These are phyloP conservation scores for Mesoligia furuncula DNA, from an alignment of 2,888 invertebrate genomes.

Conservation along the genomic window DNA sequence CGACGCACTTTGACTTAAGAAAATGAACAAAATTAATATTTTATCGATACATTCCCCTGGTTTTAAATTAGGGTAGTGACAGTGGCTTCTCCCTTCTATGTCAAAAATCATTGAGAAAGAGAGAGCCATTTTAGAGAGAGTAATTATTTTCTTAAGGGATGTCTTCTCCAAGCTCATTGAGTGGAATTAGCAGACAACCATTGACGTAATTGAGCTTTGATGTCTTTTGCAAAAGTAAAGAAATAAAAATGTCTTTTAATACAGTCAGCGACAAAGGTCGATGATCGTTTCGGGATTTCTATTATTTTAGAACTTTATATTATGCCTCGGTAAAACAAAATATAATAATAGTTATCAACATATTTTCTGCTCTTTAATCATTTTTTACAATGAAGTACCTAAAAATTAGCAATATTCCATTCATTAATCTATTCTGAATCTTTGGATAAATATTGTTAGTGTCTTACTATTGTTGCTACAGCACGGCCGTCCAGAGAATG, in stretches of 20 bases:
- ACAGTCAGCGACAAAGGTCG: not conserved
- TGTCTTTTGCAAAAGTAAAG: not conserved
- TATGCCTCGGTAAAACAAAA: not conserved
- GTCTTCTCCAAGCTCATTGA: not conserved
- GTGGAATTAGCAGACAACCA: constrained; percentile 1
- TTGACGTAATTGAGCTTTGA: not conserved
- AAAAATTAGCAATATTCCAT: not conserved
- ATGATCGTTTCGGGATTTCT: not conserved
- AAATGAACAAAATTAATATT: constrained; percentile 34
- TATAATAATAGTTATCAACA: not conserved
- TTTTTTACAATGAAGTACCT: not conserved
- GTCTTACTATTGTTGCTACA: not conserved
- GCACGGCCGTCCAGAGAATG: too few species aligned
- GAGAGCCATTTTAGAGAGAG: not conserved
- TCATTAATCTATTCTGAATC: not conserved
- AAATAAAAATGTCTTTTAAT: not conserved
- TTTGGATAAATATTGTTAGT: not conserved
- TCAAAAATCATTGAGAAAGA: not conserved
- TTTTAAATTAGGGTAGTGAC: constrained; percentile 16
- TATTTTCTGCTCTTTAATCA: not conserved
- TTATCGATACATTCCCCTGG: constrained; percentile 24
- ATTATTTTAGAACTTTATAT: not conserved
- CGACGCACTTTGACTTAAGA: constrained; percentile 27
- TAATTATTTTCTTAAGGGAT: constrained; percentile 23
- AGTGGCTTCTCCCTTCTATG: not conserved